Evolutionary conservation across 2,797 vertebrate species (phyloP), one percentile per base, ranked within the genome.

Genomic region (Cyclopterus lumpus): DNA sequence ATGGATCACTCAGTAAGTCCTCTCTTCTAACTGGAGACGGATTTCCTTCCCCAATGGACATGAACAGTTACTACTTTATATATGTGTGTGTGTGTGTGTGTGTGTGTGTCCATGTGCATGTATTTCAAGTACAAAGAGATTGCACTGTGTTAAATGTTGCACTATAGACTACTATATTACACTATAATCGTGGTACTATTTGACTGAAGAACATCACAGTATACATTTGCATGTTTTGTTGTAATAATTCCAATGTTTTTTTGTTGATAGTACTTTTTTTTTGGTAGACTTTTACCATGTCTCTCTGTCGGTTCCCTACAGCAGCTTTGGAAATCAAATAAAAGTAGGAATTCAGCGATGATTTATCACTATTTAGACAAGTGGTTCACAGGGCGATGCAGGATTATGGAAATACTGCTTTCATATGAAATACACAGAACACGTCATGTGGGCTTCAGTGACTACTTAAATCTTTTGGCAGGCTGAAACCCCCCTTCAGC

Each of bases 361-460:
- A 97, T 96, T 96, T 96, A 96, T 92, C 86, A 89, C 89, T 97
- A 94, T 97, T 97, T 97, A 93, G 93, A 97, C 96, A 97, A 96
- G 95, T 95, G 96, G 95, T 5, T 90, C 96, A 92, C 94, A 95
- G 95, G 94, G 90, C 79, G 71, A 89, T 89, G 86, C 86, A 83
- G 79, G 91, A 92, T 90, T 90, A 90, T 91, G 87, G 89, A 94
- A 94, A 93, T 91, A 79, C 75, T 88, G 87, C 77, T 88, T 94
- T 92, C 90, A 92, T 88, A 84, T 88, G 86, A 93, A 94, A 92
- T 86, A 87, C 82, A 86, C 86, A 86, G 77, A 90, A 73, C 84
- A 91, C 84, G 63, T 92, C 86, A 92, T 85, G 77, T 72, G 70
- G 90, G 75, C 88, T 93, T 94, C 73, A 66, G 90, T 89, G 88